A percentile compares a stretch with the other conserved stretches of the same genome.
Conservation (phyloP, 2,888 invertebrate species). For the Acleris emargana region DNA sequence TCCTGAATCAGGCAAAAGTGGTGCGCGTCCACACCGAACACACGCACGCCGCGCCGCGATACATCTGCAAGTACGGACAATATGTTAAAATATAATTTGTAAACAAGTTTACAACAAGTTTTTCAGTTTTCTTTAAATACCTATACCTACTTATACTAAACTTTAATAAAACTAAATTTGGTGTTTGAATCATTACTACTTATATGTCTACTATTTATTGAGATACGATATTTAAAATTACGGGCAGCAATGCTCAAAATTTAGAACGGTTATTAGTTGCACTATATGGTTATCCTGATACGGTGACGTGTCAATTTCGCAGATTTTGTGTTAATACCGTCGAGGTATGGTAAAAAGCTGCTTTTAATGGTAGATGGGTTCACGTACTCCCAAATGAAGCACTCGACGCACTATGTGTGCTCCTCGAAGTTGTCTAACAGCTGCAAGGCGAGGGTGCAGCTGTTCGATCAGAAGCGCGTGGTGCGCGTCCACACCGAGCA, state of each 20-base stretch:
- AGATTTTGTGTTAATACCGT: constrained; percentile 19
- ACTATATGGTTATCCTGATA: too few relatives aligned
- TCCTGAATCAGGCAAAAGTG: constrained; percentile 1
- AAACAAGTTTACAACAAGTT: not conserved
- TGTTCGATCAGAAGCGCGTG: constrained; percentile 3
- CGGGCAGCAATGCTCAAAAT: too few relatives aligned
- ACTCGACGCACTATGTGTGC: constrained; percentile 35
- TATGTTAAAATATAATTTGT: constrained; percentile 20
- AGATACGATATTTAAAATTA: too few relatives aligned
- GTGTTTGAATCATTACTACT: too few relatives aligned
- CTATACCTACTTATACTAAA: too few relatives aligned
- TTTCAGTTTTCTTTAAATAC: too few relatives aligned
- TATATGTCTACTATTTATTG: too few relatives aligned
- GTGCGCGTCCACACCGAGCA: constrained; percentile 5
- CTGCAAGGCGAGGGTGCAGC: constrained; percentile 39
- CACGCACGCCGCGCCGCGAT: constrained; percentile 23
- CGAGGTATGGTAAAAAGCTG: constrained; percentile 19
- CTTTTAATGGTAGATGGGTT: constrained; percentile 24
- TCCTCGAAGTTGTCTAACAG: constrained; percentile 39
- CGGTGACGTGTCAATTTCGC: not conserved
- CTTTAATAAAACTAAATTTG: too few relatives aligned
- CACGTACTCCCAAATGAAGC: constrained; percentile 21
- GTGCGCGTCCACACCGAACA: constrained; percentile 3
- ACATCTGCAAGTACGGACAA: constrained; percentile 10
- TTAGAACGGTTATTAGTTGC: too few relatives aligned